Percentiles rank a stretch among this genome's conserved stretches.
Evolutionary conservation across 1,140 invertebrate species (phyloP).

Genomic region (Drosophila asahinai): DNA sequence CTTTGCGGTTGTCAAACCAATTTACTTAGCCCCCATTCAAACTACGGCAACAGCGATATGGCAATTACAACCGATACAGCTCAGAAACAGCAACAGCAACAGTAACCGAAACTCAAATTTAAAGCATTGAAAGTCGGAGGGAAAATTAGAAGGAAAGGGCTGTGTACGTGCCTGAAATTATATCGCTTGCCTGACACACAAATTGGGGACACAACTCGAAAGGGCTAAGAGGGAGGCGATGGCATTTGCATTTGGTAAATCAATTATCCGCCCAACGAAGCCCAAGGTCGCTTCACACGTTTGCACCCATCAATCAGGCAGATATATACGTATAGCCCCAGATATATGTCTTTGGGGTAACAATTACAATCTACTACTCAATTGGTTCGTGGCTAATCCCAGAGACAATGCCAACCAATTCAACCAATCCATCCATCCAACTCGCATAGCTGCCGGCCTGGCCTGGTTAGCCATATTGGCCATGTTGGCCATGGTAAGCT

Average conservation of each 20-base stretch:
- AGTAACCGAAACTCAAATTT: slow-evolving; percentile 38
- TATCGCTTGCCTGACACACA: slow-evolving; percentile 44
- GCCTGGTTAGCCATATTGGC: slow-evolving; percentile 25
- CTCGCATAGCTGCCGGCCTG: not conserved
- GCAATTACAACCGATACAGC: slow-evolving; percentile 48
- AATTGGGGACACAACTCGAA: slow-evolving; percentile 25
- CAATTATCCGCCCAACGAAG: slow-evolving; percentile 26
- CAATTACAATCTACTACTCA: slow-evolving; percentile 30
- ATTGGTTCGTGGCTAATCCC: slow-evolving; percentile 41
- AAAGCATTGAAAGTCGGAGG: slow-evolving; percentile 26
- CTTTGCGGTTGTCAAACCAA: slow-evolving; percentile 62
- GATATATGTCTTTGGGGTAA: slow-evolving; percentile 8
- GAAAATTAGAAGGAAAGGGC: slow-evolving; percentile 20
- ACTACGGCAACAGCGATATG: slow-evolving; percentile 37
- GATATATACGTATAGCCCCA: not conserved
- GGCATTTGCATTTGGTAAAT: slow-evolving; percentile 49
- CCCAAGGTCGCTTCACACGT: slow-evolving; percentile 34
- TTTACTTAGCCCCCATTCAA: slow-evolving; percentile 44
- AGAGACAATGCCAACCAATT: slow-evolving; percentile 32
- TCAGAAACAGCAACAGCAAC: slow-evolving; percentile 11
- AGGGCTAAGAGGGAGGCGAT: not conserved
- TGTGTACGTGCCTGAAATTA: slow-evolving; percentile 64
- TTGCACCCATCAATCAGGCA: slow-evolving; percentile 38
- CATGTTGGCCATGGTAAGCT: slow-evolving; percentile 34
- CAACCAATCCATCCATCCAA: slow-evolving; percentile 6